phyloP scores from a whole-genome alignment of 1,140 invertebrate species.

The Drosophila orena region DNA sequence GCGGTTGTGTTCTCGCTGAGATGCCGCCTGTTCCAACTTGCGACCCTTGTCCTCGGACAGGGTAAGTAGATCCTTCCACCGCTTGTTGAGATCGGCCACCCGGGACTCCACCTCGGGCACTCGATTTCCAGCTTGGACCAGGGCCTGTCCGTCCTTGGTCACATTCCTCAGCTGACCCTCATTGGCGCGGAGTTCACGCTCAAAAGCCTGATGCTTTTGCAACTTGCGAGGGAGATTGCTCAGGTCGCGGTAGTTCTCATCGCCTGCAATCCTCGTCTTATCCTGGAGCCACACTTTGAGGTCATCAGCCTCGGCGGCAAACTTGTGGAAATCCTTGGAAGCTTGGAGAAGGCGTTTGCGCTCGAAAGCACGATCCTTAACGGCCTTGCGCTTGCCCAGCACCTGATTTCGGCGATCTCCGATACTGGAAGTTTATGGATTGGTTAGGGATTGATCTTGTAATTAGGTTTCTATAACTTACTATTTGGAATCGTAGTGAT shows the following conservation, averaged over 20 bases:
- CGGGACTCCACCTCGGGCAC: conserved; percentile 89
- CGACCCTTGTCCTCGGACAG: conserved; percentile 93
- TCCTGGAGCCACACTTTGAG: conserved; percentile 95
- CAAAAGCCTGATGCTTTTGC: conserved; percentile 99
- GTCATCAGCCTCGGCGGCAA: conserved; percentile 95
- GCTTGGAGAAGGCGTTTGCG: conserved; percentile 90
- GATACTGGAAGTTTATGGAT: conserved; percentile 86
- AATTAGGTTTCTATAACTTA: conserved; percentile 85
- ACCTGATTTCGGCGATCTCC: conserved; percentile 91
- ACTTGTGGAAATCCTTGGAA: conserved; percentile 93
- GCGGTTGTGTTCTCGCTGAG: conserved; percentile 83
- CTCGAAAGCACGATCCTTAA: conserved; percentile 91
- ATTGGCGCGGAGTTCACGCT: conserved; percentile 96
- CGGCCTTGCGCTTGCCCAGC: conserved; percentile 89
- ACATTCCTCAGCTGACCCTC: conserved; percentile 94
- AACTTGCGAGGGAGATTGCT: conserved; percentile 96
- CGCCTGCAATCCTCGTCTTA: conserved; percentile 95
- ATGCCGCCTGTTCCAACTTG: conserved; percentile 87
- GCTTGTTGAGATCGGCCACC: conserved; percentile 89
- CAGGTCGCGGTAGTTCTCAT: conserved; percentile 96
- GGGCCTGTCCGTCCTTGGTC: conserved; percentile 90
- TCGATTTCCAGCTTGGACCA: conserved; percentile 90
- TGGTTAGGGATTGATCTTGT: background rate
- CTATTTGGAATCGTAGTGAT: conserved; percentile 95
- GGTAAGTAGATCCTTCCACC: conserved; percentile 90